A percentile compares a stretch with the other conserved stretches of the same genome.
Evolutionary conservation across 2,888 invertebrate species (phyloP).

Genomic region (Caenorhabditis imperialis): DNA sequence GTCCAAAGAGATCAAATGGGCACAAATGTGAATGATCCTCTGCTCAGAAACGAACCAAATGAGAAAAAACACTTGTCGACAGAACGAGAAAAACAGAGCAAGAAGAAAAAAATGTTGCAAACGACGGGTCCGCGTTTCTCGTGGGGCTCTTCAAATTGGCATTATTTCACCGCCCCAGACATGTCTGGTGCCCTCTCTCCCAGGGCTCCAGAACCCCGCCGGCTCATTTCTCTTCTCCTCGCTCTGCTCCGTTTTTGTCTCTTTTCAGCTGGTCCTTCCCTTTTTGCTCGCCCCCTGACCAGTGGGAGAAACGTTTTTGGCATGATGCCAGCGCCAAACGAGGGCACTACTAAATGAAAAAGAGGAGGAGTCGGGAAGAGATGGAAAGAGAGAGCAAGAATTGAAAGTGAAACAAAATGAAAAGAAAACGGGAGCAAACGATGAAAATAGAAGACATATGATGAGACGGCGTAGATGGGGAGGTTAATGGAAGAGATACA

Average conservation of each 20-base stretch:
- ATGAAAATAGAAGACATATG: too few relatives aligned
- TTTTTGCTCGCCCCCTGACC: constrained; percentile 3
- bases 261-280: constrained; percentile 28
- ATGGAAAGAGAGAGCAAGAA: background rate
- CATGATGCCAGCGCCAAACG: constrained; percentile 13
- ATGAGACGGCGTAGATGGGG: too few relatives aligned
- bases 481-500: too few relatives aligned
- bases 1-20: too few relatives aligned
- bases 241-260: constrained; percentile 15
- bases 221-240: constrained; percentile 37
- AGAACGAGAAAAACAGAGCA: constrained; percentile 3
- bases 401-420: background rate
- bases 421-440: constrained; percentile 6
- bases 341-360: background rate
- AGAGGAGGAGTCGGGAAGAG: background rate
- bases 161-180: constrained; percentile 52
- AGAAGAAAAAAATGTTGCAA: constrained; percentile 33
- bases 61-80: background rate
- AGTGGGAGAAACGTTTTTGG: constrained; percentile 26
- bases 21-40: too few relatives aligned
- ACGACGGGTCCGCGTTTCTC: constrained; percentile 14
- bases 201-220: background rate
- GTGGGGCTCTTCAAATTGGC: constrained; percentile 39
- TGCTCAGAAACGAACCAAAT: too few relatives aligned
- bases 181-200: constrained; percentile 29